These are phyloP conservation scores for Eurois occulta DNA, from an alignment of 2,888 invertebrate species.

Conservation along the genomic window DNA sequence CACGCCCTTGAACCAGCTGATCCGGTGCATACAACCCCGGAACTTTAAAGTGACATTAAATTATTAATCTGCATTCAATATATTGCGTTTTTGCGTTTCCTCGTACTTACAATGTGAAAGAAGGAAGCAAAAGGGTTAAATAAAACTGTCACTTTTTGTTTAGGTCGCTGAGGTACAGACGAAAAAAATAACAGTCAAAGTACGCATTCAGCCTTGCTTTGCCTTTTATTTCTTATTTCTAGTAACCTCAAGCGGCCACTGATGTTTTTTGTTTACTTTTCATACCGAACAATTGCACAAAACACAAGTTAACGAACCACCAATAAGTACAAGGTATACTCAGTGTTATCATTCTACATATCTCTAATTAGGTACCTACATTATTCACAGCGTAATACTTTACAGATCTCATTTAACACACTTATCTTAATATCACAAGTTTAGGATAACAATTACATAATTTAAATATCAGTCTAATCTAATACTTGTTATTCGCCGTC, in stretches of 20 bases:
- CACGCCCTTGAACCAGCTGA: conserved; percentile 71
- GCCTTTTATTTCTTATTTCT: conserved; percentile 50
- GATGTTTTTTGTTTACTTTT: conserved; percentile 41
- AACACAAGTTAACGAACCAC: conserved; percentile 15
- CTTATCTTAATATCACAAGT: conserved; percentile 66
- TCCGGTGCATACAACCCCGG: conserved; percentile 58
- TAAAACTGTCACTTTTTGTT: conserved; percentile 36
- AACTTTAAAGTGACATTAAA: conserved; percentile 40
- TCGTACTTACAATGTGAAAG: background rate
- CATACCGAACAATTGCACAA: conserved; percentile 29
- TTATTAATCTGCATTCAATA: conserved; percentile 8
- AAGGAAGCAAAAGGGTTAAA: conserved; percentile 37
- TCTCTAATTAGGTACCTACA: conserved; percentile 48
- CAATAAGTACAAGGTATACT: conserved; percentile 16
- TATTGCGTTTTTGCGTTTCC: conserved; percentile 11
- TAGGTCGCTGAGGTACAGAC: conserved; percentile 9
- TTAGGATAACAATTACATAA: conserved; percentile 30
- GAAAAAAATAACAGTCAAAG: conserved; percentile 24
- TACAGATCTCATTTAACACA: conserved; percentile 35
- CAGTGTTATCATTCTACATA: conserved; percentile 27
- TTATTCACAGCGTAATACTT: conserved; percentile 60
- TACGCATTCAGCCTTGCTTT: conserved; percentile 45
- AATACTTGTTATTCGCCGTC: conserved; percentile 52
- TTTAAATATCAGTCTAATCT: conserved; percentile 25
- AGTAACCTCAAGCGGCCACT: conserved; percentile 22